Evolutionary conservation across 2,888 invertebrate species (phyloP), one percentile per base, ranked within the genome.

Genomic region (Timema podura): DNA sequence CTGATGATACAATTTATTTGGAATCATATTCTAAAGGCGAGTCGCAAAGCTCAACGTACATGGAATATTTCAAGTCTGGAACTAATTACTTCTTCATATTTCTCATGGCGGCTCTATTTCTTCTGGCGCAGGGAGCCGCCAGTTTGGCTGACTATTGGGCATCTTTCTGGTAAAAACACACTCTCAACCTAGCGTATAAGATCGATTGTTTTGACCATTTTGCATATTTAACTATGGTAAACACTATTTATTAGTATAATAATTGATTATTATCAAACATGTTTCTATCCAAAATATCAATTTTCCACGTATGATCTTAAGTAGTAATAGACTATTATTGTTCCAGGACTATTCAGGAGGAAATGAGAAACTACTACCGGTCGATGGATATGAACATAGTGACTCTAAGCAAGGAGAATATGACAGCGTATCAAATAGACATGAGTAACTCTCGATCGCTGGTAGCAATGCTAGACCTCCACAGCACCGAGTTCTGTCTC

Each of bases 141-240:
- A 91, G 91, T 54, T 85, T 88, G 67, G 85, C 87, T 65, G 93
- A 94, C 80, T 88, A 90, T 77, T 93, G 91, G 91, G 85, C 93
- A 0, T 89, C 89, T 5, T 80, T 86, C 76, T 93, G 93, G 93
- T 92, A 80, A 81, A 81, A 77, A 30, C 30, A 51, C n/a, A 51
- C n/a, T 30, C 30, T 30, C 30, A 30, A 30, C 30, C 30, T 30
- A 30, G 30, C 30, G 30, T 30, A 30, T 30, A 30, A 30, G 30
- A 30, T 30, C 30, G 30, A 30, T 30, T 30, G n/a, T 30, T 30
- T 30, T 30, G 30, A 30, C 30, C 30, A 30, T 30, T 30, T 30
- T 2, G 30, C 30, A 30, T 30, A 30, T 30, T 30, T 30, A 2
- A 30, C 30, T 2, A 30, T 30, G 30, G 30, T 30, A 30, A 30